Percentiles rank a stretch among this genome's conserved stretches.
These are phyloP conservation scores for Parnassius mnemosyne DNA, from an alignment of 2,888 invertebrate genomes.

Conservation along the genomic window DNA sequence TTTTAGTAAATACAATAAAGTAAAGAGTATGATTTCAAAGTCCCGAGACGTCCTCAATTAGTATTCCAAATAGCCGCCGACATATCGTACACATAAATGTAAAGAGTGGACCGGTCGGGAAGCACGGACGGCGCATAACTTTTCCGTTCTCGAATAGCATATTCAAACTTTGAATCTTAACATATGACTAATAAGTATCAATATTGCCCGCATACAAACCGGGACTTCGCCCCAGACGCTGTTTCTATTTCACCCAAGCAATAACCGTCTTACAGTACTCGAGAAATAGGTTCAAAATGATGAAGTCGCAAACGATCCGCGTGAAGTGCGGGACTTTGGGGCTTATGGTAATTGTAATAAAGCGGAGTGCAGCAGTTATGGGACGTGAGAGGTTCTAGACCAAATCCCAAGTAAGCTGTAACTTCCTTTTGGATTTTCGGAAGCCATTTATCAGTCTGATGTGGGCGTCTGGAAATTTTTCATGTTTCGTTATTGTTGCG, in stretches of 20 bases:
- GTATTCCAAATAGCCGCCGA: conserved; percentile 78
- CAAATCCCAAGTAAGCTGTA: conserved; percentile 82
- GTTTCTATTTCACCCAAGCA: conserved; percentile 78
- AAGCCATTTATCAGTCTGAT: conserved; percentile 82
- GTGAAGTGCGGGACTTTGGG: conserved; percentile 80
- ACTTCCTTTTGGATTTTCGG: conserved; percentile 82
- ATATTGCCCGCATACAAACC: conserved; percentile 57
- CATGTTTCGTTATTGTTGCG: conserved; percentile 79
- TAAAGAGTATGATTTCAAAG: conserved; percentile 58
- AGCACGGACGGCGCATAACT: conserved; percentile 74
- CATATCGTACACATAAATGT: conserved; percentile 79
- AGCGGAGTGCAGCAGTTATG: conserved; percentile 81
- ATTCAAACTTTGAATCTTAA: conserved; percentile 65
- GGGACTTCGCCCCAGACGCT: conserved; percentile 64
- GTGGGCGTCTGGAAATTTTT: conserved; percentile 80
- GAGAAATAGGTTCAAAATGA: conserved; percentile 78
- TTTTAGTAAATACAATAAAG: conserved; percentile 37
- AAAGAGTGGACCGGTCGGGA: conserved; percentile 75
- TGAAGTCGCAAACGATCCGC: conserved; percentile 61
- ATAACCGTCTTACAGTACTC: conserved; percentile 75
- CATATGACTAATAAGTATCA: conserved; percentile 58
- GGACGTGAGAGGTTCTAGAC: conserved; percentile 81
- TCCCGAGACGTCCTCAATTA: conserved; percentile 70
- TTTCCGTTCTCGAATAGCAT: conserved; percentile 32
- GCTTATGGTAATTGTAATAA: conserved; percentile 81